Percentiles rank a stretch among this genome's conserved stretches.
phyloP scores from a whole-genome alignment of 2,797 vertebrate genomes.

The Cyclopterus lumpus region DNA sequence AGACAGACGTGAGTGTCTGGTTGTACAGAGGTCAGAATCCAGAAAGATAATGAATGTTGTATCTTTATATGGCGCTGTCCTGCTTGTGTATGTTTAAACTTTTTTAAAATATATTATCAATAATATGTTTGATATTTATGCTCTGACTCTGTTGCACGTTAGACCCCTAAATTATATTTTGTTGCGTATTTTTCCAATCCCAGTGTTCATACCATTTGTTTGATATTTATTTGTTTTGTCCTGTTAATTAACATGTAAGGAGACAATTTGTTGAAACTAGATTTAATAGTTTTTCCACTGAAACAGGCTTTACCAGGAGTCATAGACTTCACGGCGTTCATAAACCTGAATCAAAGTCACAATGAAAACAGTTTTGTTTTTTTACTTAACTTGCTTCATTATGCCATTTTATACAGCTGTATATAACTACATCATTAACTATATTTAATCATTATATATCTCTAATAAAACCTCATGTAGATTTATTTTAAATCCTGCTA shows the following conservation, averaged over 20 bases:
- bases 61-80: constrained; percentile 68
- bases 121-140: constrained; percentile 77
- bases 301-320: constrained; percentile 38
- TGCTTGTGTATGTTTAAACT: constrained; percentile 67
- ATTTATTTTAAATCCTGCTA: constrained; percentile 2
- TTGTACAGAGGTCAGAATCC: constrained; percentile 63
- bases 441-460: background rate
- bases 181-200: constrained; percentile 52
- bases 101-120: constrained; percentile 31
- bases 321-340: constrained; percentile 45
- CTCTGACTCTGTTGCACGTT: constrained; percentile 76
- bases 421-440: background rate
- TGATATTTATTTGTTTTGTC: constrained; percentile 69
- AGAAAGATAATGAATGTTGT: constrained; percentile 72
- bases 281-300: constrained; percentile 52
- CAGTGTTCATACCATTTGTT: constrained; percentile 56
- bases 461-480: background rate
- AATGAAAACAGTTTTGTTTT: constrained; percentile 35
- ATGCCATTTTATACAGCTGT: background rate
- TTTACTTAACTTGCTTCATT: background rate
- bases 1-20: constrained; percentile 57
- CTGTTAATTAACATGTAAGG: constrained; percentile 43
- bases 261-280: constrained; percentile 39
- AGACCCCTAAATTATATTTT: constrained; percentile 66
- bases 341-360: constrained; percentile 54